A percentile compares a stretch with the other conserved stretches of the same genome.
Evolutionary conservation across 2,888 invertebrate genomes (phyloP).

Genomic region (Junonia oenone): DNA sequence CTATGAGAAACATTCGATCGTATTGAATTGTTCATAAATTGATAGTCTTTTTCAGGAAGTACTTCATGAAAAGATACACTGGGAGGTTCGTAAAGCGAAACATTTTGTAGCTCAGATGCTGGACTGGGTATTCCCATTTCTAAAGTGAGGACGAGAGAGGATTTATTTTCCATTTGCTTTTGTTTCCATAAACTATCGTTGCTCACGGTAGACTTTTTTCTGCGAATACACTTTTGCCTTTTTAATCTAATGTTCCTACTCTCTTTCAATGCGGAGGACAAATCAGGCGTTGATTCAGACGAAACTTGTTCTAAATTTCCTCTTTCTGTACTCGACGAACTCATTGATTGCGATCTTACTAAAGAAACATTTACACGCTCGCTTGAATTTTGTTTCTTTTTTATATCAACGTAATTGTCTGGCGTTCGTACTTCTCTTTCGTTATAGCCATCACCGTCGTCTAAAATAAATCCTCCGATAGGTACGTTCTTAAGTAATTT

Average conservation of each 20-base stretch:
- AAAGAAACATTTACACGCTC: conserved; percentile 37
- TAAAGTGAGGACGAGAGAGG: conserved; percentile 54
- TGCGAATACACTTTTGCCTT: conserved; percentile 79
- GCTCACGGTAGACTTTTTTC: conserved; percentile 70
- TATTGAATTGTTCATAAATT: conserved; percentile 41
- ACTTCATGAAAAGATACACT: conserved; percentile 37
- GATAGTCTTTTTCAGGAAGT: conserved; percentile 31
- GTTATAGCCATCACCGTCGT: conserved; percentile 69
- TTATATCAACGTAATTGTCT: conserved; percentile 45
- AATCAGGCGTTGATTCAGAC: conserved; percentile 64
- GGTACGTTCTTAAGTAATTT: conserved; percentile 66
- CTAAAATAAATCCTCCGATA: conserved; percentile 67
- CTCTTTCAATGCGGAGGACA: conserved; percentile 47
- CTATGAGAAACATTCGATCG: conserved; percentile 64
- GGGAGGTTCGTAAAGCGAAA: conserved; percentile 53
- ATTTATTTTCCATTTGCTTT: conserved; percentile 44
- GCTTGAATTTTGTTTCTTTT: conserved; percentile 33
- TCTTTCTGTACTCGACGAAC: conserved; percentile 41
- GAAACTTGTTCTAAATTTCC: conserved; percentile 45
- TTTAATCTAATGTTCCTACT: conserved; percentile 60
- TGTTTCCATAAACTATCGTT: conserved; percentile 58
- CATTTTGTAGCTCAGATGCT: conserved; percentile 53
- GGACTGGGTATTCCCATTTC: conserved; percentile 72
- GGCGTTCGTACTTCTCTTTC: conserved; percentile 75
- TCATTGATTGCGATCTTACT: conserved; percentile 63